Evolutionary conservation across 2,113 vertebrate species (phyloP).

Genomic region (Calonectris borealis): DNA sequence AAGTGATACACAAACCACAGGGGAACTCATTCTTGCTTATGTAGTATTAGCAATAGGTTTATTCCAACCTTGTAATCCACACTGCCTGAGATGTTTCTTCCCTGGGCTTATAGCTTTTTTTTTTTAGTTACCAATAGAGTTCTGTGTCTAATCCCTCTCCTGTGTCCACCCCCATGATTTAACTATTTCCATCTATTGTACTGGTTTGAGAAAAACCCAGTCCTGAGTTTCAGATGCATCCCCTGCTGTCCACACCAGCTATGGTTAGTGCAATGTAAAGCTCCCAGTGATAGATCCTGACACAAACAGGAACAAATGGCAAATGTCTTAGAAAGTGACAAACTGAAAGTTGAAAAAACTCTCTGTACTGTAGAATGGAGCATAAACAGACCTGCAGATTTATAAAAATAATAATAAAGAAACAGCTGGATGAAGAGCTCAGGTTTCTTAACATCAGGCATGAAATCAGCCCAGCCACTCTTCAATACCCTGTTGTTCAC

Average conservation of each 20-base stretch:
- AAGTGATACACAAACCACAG: neutral
- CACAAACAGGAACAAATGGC: neutral
- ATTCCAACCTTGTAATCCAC: rapidly evolving
- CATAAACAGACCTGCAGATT: neutral
- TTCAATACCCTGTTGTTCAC: neutral
- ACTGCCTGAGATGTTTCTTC: neutral
- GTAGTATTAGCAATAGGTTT: neutral
- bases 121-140: neutral
- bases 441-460: neutral
- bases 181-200: neutral
- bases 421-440: neutral
- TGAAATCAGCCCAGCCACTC: neutral
- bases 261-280: neutral
- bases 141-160: neutral
- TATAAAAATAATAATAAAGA: neutral
- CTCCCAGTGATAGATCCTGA: neutral
- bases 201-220: neutral
- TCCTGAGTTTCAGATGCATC: neutral
- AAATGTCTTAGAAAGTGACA: neutral
- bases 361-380: neutral
- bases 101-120: neutral
- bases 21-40: neutral
- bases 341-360: neutral
- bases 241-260: neutral
- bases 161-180: neutral